Percentiles rank a stretch among this genome's conserved stretches.
These are phyloP conservation scores for Lophotriccus pileatus DNA, from an alignment of 2,797 vertebrate genomes.

Conservation along the genomic window DNA sequence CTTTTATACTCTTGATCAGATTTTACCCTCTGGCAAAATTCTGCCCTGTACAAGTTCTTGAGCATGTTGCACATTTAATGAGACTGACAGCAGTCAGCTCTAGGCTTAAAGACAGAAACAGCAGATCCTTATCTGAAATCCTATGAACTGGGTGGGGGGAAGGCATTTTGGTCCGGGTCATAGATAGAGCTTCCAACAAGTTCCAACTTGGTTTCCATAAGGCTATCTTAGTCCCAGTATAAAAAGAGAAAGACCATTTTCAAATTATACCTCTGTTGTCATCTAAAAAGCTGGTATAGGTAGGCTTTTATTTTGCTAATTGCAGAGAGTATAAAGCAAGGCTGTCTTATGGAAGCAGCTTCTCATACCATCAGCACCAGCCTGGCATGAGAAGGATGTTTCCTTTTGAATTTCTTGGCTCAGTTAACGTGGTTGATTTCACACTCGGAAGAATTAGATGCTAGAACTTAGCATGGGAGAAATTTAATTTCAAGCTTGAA, in stretches of 20 bases:
- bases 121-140: conserved; percentile 35
- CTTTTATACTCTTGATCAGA: background rate
- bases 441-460: background rate
- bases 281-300: background rate
- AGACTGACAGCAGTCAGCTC: background rate
- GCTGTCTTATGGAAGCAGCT: background rate
- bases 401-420: background rate
- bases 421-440: background rate
- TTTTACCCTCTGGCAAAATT: background rate
- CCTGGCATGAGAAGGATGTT: background rate
- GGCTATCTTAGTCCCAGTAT: background rate
- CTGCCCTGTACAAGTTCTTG: background rate
- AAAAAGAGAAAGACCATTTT: background rate
- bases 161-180: background rate
- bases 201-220: background rate
- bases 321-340: background rate
- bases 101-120: background rate
- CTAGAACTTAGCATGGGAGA: background rate
- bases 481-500: conserved; percentile 7
- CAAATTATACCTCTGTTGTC: background rate
- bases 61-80: background rate
- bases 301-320: background rate
- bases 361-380: background rate
- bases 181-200: background rate
- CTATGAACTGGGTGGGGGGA: background rate